Evolutionary conservation across 2,113 vertebrate genomes (phyloP), one percentile per base, ranked within the genome.

Genomic region (Pao palembangensis): DNA sequence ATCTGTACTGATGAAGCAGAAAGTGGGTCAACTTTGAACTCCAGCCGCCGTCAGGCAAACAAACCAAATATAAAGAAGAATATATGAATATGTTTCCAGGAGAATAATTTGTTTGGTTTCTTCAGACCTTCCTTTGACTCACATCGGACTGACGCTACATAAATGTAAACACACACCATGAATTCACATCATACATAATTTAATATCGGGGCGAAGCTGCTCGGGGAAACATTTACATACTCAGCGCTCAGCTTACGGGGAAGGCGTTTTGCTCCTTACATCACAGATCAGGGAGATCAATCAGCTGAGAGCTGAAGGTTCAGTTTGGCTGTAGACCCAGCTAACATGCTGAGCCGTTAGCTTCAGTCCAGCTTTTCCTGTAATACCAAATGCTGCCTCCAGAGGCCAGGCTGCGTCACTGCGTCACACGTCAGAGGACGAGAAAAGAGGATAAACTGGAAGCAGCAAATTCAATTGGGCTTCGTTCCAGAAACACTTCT

Each of bases 1-100:
- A 38, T 50, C n/a, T 20, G 11, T 18, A 20, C 48, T 50, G 55
- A 56, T 38, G 15, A 58, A 46, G 51, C 14, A 38, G 61, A 48
- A 38, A 15, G 44, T 47, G 44, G 82, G 83, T 83, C 84, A 75
- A 76, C 81, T 86, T 78, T 83, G 74, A 86, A 80, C 62, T 53
- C 51, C 61, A 69, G 73, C 78, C 6, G 76, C 85, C 61, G 54
- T 34, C 2, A 75, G 79, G 68, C 75, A 81, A 73, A 76, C 73
- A 77, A 74, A 73, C 77, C 55, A 51, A 73, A 79, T 71, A 77
- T 82, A 79, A 79, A 79, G 75, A 82, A 79, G 79, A 86, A 80
- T 79, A 80, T 48, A 84, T 77, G 79, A 86, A 86, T 79, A 76
- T 70, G 70, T 73, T 81, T 72, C 7, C 44, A 65, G 25, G 47